Evolutionary conservation across 64 coral and sea anemone species (phyloP), one percentile per base, ranked within the genome.

Genomic region (Exaiptasia diaphana): DNA sequence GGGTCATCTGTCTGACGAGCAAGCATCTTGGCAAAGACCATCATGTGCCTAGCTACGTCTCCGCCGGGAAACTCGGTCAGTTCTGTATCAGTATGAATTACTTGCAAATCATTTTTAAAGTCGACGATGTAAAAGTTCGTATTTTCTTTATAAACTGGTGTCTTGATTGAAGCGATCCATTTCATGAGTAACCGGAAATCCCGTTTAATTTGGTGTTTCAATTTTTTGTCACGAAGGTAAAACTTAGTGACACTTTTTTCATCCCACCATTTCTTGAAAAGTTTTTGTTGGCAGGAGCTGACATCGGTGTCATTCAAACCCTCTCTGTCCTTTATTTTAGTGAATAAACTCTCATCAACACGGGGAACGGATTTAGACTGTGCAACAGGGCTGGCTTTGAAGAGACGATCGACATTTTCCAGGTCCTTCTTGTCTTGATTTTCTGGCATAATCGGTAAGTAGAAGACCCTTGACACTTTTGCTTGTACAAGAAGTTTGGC

Each of bases 401-500:
- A 93, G 15, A 93, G 20, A 4, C 31, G 50, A 61, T 82, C 85
- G 33, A 83, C 57, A 5, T 21, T 58, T 71, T 73, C 20, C 20
- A 21, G 12, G 41, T 55, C 41, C 44, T 28, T 34, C n/a, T 50
- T 1, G 12, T 36, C 23, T 32, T 88, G 45, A 37, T 68, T 67
- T 33, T 93, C 90, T 22, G 90, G 90, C 29, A 70, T 67, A 35
- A 83, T 31, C 21, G 90, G 90, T n/a, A 93, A 50, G 20, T 71
- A 93, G 21, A 74, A 76, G 27, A 88, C 72, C 45, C 64, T 82
- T 27, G 54, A 55, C 5, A 93, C 85, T 82, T 77, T 58, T 53
- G 78, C 55, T 40, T 93, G 90, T 10, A 82, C 85, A 18, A 93
- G 61, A 34, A 93, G 78, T 39, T 93, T 93, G 3, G 78, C 53